Conservation (phyloP, 2,113 vertebrate species). For the Oreocharis arfaki region DNA sequence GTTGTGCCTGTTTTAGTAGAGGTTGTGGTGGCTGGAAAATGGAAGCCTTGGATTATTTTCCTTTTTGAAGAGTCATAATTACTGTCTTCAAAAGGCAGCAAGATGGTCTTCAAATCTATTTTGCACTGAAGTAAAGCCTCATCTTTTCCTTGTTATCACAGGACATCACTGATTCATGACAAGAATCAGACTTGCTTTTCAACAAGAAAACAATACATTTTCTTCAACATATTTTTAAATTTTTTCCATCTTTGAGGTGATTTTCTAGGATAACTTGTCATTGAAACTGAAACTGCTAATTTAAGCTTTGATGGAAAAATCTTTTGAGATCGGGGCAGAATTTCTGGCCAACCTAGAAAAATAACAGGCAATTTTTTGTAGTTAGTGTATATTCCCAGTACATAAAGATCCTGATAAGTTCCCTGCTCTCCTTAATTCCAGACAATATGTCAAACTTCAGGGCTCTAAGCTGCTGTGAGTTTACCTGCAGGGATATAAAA, state of each 20-base stretch:
- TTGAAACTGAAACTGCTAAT: neutral
- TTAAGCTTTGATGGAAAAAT: neutral
- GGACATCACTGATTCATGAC: neutral
- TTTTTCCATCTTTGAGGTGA: neutral
- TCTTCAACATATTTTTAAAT: neutral
- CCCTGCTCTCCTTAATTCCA: neutral
- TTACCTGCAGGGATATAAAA: neutral
- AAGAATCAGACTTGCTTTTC: neutral
- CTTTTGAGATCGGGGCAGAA: neutral
- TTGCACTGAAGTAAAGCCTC: neutral
- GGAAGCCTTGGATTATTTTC: neutral
- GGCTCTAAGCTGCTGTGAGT: neutral
- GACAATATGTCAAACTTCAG: accelerated
- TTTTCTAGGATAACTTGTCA: neutral
- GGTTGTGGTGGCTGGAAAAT: neutral
- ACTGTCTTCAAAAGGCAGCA: neutral
- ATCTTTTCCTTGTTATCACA: neutral
- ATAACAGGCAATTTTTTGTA: neutral
- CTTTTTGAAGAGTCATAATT: neutral
- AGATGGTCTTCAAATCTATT: neutral
- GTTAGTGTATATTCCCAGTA: neutral
- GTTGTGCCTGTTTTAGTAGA: neutral
- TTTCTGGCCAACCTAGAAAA: neutral
- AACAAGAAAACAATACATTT: too few species aligned
- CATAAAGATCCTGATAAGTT: accelerated